Percentiles rank a stretch among this genome's conserved stretches.
Conservation (phyloP, 2,797 vertebrate species). For the Crenuchus spilurus region DNA sequence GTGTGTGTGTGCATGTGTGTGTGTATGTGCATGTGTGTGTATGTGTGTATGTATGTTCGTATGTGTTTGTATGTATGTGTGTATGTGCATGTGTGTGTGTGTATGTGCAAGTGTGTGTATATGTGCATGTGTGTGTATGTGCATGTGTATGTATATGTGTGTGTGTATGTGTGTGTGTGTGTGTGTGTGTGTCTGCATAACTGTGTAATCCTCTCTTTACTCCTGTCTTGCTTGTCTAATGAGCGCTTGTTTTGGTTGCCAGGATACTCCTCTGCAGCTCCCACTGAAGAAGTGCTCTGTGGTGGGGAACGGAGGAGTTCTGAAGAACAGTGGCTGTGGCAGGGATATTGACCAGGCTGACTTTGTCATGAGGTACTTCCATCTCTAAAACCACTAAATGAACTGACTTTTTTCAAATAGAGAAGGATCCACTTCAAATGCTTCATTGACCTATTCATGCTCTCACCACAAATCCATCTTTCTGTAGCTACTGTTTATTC, state of each 20-base stretch:
- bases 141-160: background rate
- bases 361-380: constrained; percentile 92
- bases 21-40: no score
- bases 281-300: constrained; percentile 94
- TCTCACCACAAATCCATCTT: background rate
- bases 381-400: background rate
- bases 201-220: background rate
- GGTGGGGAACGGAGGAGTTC: constrained; percentile 95
- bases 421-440: background rate
- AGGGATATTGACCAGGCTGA: constrained; percentile 88
- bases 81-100: no score
- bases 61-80: no score
- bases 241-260: constrained; percentile 47
- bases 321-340: constrained; percentile 91
- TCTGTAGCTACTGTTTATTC: background rate
- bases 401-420: background rate
- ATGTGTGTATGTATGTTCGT: no score
- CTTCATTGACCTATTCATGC: background rate
- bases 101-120: no score
- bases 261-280: constrained; percentile 90
- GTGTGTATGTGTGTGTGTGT: background rate
- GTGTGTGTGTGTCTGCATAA: background rate
- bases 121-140: no score
- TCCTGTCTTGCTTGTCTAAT: constrained; percentile 20
- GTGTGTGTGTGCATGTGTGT: no score